These are phyloP conservation scores for Cheilosia pagana DNA, from an alignment of 2,888 invertebrate genomes.

Conservation along the genomic window DNA sequence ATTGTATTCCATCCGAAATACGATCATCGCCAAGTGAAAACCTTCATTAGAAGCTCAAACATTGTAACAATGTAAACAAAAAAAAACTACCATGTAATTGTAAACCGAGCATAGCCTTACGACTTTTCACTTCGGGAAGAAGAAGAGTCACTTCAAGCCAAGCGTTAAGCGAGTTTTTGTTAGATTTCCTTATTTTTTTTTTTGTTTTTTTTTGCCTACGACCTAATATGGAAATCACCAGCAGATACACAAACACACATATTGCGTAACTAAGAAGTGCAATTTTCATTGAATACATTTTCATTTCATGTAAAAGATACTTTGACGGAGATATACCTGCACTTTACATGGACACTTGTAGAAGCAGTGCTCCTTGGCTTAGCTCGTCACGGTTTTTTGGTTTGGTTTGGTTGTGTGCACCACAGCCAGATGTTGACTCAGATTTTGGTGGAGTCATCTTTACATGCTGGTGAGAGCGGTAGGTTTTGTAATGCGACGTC, in stretches of 20 bases:
- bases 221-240: constrained; percentile 61
- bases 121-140: constrained; percentile 45
- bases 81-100: constrained; percentile 43
- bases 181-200: constrained; percentile 58
- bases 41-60: constrained; percentile 50
- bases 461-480: constrained; percentile 12
- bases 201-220: background rate
- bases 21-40: constrained; percentile 52
- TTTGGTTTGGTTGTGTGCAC: background rate
- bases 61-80: constrained; percentile 33
- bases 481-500: constrained; percentile 16
- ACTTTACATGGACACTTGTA: constrained; percentile 54
- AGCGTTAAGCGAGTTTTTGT: constrained; percentile 44
- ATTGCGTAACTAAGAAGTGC: constrained; percentile 53
- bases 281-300: constrained; percentile 55
- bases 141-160: constrained; percentile 58
- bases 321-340: constrained; percentile 17
- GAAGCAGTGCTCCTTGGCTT: constrained; percentile 63
- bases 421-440: constrained; percentile 34
- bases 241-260: constrained; percentile 14
- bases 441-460: constrained; percentile 36
- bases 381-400: constrained; percentile 67
- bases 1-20: constrained; percentile 58
- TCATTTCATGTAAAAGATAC: constrained; percentile 70
- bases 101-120: constrained; percentile 53